phyloP scores from a whole-genome alignment of 2,113 vertebrate species.

The Lampris megalopsis region DNA sequence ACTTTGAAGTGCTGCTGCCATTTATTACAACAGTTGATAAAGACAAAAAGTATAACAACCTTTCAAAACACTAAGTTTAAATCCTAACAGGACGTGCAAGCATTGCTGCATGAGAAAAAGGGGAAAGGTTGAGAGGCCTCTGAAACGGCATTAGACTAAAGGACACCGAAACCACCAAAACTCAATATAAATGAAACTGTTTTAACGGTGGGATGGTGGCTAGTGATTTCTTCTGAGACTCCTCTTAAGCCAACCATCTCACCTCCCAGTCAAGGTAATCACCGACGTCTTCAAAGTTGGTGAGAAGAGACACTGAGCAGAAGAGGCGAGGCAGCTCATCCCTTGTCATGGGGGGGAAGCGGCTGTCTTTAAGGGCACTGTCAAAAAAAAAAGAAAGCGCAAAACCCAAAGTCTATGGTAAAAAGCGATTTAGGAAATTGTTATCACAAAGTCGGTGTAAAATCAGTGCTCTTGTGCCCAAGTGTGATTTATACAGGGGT shows the following conservation, averaged over 20 bases:
- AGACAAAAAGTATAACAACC: too few relatives aligned
- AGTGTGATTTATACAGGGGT: too few relatives aligned
- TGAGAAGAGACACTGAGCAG: constrained; percentile 99
- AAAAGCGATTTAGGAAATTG: neutral
- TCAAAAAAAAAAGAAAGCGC: constrained; percentile 61
- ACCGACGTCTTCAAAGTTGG: constrained; percentile 99
- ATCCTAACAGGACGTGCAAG: too few relatives aligned
- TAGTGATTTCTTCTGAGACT: neutral
- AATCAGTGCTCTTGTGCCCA: too few relatives aligned
- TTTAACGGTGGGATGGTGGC: neutral
- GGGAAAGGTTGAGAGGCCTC: neutral
- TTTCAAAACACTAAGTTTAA: too few relatives aligned
- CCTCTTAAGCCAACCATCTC: constrained; percentile 68
- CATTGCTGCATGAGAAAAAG: too few relatives aligned
- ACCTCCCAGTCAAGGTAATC: constrained; percentile 99
- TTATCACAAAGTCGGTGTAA: neutral
- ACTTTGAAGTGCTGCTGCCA: too few relatives aligned
- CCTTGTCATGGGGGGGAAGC: constrained; percentile 99
- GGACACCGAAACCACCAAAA: too few relatives aligned
- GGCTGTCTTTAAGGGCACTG: constrained; percentile 99
- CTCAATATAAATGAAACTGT: too few relatives aligned
- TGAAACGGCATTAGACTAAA: neutral
- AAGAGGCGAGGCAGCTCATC: constrained; percentile 99
- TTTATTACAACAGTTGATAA: too few relatives aligned
- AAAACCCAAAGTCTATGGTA: constrained; percentile 16